phyloP scores from a whole-genome alignment of 2,797 vertebrate species.

The Pitangus sulphuratus region DNA sequence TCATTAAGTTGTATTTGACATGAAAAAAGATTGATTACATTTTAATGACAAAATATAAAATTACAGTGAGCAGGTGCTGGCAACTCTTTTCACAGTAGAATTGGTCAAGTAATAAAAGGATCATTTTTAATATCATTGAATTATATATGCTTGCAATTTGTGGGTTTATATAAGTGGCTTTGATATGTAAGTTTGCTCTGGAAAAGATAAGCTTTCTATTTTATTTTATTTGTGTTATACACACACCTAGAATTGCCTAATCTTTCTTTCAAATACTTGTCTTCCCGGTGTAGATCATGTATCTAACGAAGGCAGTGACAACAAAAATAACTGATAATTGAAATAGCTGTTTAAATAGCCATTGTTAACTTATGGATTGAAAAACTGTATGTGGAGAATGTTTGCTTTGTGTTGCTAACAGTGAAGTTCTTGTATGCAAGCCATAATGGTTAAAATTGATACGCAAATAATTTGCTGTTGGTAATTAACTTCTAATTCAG shows the following conservation, averaged over 20 bases:
- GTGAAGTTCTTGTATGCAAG: not conserved
- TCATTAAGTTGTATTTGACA: not conserved
- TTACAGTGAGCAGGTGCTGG: not conserved
- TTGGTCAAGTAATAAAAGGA: not conserved
- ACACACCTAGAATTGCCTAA: not conserved
- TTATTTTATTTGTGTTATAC: not conserved
- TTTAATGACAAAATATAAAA: not conserved
- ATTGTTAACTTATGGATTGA: not conserved
- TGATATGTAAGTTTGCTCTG: not conserved
- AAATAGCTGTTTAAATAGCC: not conserved
- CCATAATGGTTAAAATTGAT: not conserved
- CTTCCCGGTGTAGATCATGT: not conserved
- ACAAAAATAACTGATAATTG: not conserved
- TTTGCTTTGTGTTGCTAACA: not conserved
- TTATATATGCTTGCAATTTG: not conserved
- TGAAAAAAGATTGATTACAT: not conserved
- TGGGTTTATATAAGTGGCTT: not conserved
- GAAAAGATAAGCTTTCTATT: not conserved
- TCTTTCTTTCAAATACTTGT: not conserved
- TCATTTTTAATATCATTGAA: not conserved
- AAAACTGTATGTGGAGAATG: not conserved
- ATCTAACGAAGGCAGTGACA: not conserved
- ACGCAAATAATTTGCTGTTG: not conserved
- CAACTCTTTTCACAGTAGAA: not conserved
- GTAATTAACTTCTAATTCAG: not conserved